Evolutionary conservation across 2,797 vertebrate genomes (phyloP), one percentile per base, ranked within the genome.

Genomic region (Dipus sagitta): DNA sequence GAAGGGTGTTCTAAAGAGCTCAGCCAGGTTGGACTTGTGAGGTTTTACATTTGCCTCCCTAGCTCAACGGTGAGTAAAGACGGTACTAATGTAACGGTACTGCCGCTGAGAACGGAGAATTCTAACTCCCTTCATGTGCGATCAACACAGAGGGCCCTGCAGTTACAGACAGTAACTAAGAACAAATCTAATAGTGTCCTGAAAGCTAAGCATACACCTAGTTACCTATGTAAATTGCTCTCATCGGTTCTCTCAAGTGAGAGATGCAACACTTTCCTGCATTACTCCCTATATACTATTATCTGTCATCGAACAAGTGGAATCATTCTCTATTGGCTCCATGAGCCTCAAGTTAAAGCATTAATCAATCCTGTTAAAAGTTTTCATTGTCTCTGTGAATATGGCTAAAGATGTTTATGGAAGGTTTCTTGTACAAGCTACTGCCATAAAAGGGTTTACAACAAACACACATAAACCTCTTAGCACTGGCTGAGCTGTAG

Each of bases 181-280:
- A 58, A 58, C 54, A 58, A 17, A 18, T 34, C 72, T 89, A 74
- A 83, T 10, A 70, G 38, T 58, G 18, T 68, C 38, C 26, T 65
- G 86, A 93, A 90, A 83, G 30, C 32, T 72, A 70, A 47, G 70
- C n/a, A 32, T 26, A n/a, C 0, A 65, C 30, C 60, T 68, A 78
- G 17, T 71, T 79, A 47, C 42, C 74, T 62, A 54, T 54, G 77
- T 76, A 78, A 90, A 47, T 80, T 72, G n/a, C 14, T 67, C 67
- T 76, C 26, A 94, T 92, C 42, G 77, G 12, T 32, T 89, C 67
- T 93, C 30, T 28, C 32, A 85, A 91, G 32, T 14, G 88, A 88
- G 34, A 85, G 60, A 75, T 34, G 64, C 94, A 92, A 81, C 47
- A 26, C 14, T 93, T 96, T 93, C 79, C 52, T 76, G 32, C 58